Percentiles rank a stretch among this genome's conserved stretches.
Evolutionary conservation across 2,888 invertebrate genomes (phyloP).

Genomic region (Drosophila quinaria): DNA sequence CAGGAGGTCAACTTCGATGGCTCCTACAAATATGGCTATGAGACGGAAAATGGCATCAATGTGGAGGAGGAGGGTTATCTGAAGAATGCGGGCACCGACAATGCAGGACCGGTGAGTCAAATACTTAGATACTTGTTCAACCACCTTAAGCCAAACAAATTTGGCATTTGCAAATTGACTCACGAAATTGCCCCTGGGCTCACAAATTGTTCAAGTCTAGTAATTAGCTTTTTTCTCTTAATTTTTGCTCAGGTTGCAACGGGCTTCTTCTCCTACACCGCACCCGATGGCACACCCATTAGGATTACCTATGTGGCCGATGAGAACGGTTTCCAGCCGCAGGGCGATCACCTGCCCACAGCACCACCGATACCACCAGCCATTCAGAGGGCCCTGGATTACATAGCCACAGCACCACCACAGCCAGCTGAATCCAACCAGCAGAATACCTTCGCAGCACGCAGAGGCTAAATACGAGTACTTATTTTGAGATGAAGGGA

Average conservation of each 20-base stretch:
- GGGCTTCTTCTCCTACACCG: constrained; percentile 88
- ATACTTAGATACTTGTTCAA: neutral
- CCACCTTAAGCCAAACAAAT: constrained; percentile 19
- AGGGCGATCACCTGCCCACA: constrained; percentile 85
- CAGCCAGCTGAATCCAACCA: constrained; percentile 76
- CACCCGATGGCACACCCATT: constrained; percentile 88
- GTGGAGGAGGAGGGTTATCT: constrained; percentile 88
- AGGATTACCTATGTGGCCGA: constrained; percentile 89
- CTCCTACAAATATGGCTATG: constrained; percentile 87
- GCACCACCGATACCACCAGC: constrained; percentile 90
- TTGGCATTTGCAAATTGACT: constrained; percentile 61
- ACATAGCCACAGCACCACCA: constrained; percentile 89
- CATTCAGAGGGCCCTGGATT: constrained; percentile 89
- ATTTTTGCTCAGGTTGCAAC: constrained; percentile 86
- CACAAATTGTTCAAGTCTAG: constrained; percentile 35
- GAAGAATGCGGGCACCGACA: constrained; percentile 87
- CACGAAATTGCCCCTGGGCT: constrained; percentile 34
- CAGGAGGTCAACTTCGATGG: constrained; percentile 90
- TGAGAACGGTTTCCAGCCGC: constrained; percentile 90
- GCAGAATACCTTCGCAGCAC: constrained; percentile 54
- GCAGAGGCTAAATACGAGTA: constrained; percentile 71
- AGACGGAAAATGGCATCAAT: constrained; percentile 88
- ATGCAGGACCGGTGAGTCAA: constrained; percentile 86
- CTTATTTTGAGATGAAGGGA: neutral
- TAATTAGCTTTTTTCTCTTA: constrained; percentile 31